Conservation (phyloP, 2,797 vertebrate genomes). For the Rhinogobio ventralis region DNA sequence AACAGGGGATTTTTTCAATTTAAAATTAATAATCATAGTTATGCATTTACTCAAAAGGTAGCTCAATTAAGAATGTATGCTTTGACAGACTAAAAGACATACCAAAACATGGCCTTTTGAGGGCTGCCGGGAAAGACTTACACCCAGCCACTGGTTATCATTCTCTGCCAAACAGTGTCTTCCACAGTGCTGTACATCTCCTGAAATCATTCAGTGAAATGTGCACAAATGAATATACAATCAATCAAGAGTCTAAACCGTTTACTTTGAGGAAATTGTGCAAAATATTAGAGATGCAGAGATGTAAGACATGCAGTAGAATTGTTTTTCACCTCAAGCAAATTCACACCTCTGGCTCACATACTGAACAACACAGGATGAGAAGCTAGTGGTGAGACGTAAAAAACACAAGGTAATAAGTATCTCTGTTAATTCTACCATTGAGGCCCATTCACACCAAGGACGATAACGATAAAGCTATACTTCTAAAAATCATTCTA, state of each 20-base stretch:
- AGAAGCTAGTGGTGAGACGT: background rate
- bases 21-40: background rate
- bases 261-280: background rate
- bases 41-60: background rate
- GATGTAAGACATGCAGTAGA: background rate
- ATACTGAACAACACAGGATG: background rate
- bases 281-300: background rate
- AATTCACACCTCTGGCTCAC: slow-evolving; percentile 7
- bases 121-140: slow-evolving; percentile 90
- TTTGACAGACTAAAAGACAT: slow-evolving; percentile 57
- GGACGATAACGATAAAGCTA: too few species aligned
- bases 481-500: background rate
- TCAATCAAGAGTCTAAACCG: background rate
- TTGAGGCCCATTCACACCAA: too few species aligned
- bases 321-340: background rate
- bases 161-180: slow-evolving; percentile 87
- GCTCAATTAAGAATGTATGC: background rate
- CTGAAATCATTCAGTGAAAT: slow-evolving; percentile 35
- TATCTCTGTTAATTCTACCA: too few species aligned
- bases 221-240: background rate
- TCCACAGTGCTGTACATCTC: slow-evolving; percentile 85
- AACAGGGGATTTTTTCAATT: background rate
- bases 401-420: too few species aligned
- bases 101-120: slow-evolving; percentile 87
- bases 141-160: slow-evolving; percentile 95